Evolutionary conservation across 2,888 invertebrate species (phyloP).

Genomic region (Metalampra italica): DNA sequence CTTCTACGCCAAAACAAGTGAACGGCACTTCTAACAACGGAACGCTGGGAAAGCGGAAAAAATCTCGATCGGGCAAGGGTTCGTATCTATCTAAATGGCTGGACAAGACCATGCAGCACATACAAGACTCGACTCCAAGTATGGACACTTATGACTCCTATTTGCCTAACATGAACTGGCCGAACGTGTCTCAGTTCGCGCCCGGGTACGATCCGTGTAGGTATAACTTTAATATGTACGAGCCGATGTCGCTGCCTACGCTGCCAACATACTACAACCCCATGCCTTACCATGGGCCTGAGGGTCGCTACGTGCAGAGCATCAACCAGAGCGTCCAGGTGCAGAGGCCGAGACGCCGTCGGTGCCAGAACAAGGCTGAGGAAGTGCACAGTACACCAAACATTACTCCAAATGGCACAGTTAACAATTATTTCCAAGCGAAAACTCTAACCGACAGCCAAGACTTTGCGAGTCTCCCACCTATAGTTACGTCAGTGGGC

Average conservation of each 20-base stretch:
- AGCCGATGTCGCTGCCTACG: slow-evolving; percentile 82
- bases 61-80: slow-evolving; percentile 60
- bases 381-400: slow-evolving; percentile 45
- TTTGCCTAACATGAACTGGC: slow-evolving; percentile 50
- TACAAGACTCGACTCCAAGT: slow-evolving; percentile 57
- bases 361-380: slow-evolving; percentile 49
- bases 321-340: slow-evolving; percentile 56
- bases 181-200: slow-evolving; percentile 53
- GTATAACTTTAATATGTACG: slow-evolving; percentile 74
- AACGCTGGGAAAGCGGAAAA: slow-evolving; percentile 71
- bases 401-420: slow-evolving; percentile 30
- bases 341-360: slow-evolving; percentile 52
- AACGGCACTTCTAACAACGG: slow-evolving; percentile 60
- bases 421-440: slow-evolving; percentile 55
- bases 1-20: slow-evolving; percentile 67
- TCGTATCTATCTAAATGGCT: slow-evolving; percentile 73
- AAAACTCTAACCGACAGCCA: slow-evolving; percentile 63
- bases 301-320: slow-evolving; percentile 53
- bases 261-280: slow-evolving; percentile 76
- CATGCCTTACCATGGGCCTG: slow-evolving; percentile 45
- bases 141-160: slow-evolving; percentile 60
- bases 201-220: slow-evolving; percentile 69
- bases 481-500: slow-evolving; percentile 79
- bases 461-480: slow-evolving; percentile 84
- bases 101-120: slow-evolving; percentile 68